A percentile compares a stretch with the other conserved stretches of the same genome.
Evolutionary conservation across 1,140 invertebrate species (phyloP).

Genomic region (Philotrypesis tridentata): DNA sequence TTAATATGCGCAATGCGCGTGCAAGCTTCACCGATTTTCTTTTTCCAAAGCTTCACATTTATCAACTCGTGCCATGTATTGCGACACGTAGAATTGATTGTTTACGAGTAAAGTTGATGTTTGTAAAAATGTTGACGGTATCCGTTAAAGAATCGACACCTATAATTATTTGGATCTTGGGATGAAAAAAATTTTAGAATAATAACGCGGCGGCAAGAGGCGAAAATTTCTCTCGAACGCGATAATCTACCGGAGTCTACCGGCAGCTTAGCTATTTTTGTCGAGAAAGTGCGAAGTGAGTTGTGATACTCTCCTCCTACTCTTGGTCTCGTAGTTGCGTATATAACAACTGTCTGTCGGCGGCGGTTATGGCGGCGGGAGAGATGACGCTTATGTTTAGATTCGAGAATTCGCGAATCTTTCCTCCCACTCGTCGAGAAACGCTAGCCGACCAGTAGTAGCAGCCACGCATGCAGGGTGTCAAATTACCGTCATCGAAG

Average conservation of each 20-base stretch:
- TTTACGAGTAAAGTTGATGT: no score
- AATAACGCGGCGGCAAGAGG: not conserved
- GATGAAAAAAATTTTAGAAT: not conserved
- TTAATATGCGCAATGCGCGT: no score
- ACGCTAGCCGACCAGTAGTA: constrained; percentile 10
- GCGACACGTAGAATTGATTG: no score
- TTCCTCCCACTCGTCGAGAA: constrained; percentile 48
- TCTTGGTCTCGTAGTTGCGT: not conserved
- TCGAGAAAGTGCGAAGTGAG: not conserved
- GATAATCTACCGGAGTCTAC: constrained; percentile 4
- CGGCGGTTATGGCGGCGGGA: constrained; percentile 46
- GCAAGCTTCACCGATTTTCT: no score
- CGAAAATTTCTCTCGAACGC: constrained; percentile 13
- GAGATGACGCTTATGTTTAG: constrained; percentile 67
- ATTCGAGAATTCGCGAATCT: constrained; percentile 63
- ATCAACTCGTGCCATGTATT: no score
- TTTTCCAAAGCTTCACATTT: no score
- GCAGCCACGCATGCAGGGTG: not conserved
- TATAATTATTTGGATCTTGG: no score
- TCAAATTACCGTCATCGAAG: constrained; percentile 41
- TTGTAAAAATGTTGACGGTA: no score
- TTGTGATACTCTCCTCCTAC: constrained; percentile 13
- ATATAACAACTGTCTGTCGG: constrained; percentile 44
- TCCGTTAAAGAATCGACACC: not conserved
- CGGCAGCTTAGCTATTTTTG: constrained; percentile 35